Percentiles rank a stretch among this genome's conserved stretches.
These are phyloP conservation scores for Aldabrachelys gigantea DNA, from an alignment of 2,113 vertebrate genomes.

Conservation along the genomic window DNA sequence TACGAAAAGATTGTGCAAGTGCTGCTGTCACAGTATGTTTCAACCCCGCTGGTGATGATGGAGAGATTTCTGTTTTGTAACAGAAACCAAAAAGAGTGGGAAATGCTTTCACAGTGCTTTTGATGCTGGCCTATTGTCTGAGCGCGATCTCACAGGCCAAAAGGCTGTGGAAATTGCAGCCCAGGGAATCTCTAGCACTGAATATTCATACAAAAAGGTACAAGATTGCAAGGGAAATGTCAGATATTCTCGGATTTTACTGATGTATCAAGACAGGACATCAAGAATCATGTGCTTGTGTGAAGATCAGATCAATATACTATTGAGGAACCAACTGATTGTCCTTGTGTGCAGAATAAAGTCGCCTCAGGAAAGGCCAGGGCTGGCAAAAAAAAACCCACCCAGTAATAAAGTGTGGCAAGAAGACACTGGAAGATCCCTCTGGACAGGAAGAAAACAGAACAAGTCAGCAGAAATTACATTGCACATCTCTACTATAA, in stretches of 20 bases:
- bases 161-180: neutral
- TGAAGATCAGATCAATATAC: neutral
- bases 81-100: neutral
- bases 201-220: neutral
- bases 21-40: neutral
- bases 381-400: neutral
- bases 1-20: neutral
- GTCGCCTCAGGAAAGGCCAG: neutral
- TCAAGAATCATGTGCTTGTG: neutral
- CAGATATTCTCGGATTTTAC: neutral
- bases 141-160: neutral
- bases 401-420: neutral
- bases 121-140: neutral
- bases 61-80: neutral
- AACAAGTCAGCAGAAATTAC: neutral
- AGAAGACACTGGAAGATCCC: neutral
- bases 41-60: neutral
- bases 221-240: neutral
- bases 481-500: neutral
- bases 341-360: neutral
- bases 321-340: neutral
- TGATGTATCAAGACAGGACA: neutral
- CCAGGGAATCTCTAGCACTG: neutral
- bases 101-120: conserved; percentile 3
- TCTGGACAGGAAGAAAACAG: neutral